Percentiles rank a stretch among this genome's conserved stretches.
Evolutionary conservation across 2,888 invertebrate species (phyloP).

Genomic region (Yponomeuta cagnagella): DNA sequence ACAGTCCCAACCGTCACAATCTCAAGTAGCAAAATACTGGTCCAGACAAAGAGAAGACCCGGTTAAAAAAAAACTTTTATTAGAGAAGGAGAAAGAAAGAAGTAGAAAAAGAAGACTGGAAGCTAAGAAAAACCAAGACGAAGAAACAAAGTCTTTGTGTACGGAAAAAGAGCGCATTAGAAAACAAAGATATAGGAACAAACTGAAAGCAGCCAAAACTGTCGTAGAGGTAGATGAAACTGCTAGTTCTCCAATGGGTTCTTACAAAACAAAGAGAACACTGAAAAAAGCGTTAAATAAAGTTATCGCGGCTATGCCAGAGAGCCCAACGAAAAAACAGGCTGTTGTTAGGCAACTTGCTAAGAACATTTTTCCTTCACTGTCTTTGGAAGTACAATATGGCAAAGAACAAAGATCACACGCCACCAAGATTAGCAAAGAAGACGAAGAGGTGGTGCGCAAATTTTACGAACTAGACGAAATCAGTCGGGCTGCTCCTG

Average conservation of each 20-base stretch:
- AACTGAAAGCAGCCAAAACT: conserved; percentile 9
- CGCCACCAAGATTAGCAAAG: neutral
- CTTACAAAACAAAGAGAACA: conserved; percentile 12
- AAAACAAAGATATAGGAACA: conserved; percentile 3
- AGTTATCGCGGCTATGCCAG: neutral
- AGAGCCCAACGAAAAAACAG: conserved; percentile 10
- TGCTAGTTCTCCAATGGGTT: neutral
- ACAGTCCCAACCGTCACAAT: too few species aligned
- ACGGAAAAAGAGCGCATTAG: conserved; percentile 1
- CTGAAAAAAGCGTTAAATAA: conserved; percentile 11
- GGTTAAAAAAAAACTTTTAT: neutral
- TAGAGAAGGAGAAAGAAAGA: neutral
- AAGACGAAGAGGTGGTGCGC: conserved; percentile 3
- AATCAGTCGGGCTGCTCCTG: conserved; percentile 19
- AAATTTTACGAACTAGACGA: conserved; percentile 16
- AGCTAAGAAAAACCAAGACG: neutral
- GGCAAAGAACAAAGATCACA: too few species aligned
- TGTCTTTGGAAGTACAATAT: neutral
- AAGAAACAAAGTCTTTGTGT: conserved; percentile 5
- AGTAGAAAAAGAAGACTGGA: conserved; percentile 2
- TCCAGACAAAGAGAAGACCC: conserved; percentile 5
- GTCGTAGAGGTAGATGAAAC: neutral
- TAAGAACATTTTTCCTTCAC: neutral
- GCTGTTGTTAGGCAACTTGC: conserved; percentile 4
- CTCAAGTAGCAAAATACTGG: neutral